Evolutionary conservation across 2,888 invertebrate genomes (phyloP).

Genomic region (Seira sanloemensis): DNA sequence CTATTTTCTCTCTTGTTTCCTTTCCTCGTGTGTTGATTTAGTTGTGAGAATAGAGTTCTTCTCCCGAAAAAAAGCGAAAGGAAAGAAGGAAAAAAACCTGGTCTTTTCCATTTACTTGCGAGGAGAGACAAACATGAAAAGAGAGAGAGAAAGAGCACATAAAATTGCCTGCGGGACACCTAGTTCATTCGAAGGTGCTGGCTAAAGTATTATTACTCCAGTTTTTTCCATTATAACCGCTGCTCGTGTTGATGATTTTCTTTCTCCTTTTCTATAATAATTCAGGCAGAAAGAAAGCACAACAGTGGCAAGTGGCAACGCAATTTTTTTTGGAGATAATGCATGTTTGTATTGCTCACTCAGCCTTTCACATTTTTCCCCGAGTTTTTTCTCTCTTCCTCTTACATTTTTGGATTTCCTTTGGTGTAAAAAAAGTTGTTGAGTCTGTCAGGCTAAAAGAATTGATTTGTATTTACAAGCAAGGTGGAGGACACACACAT

Average conservation of each 20-base stretch:
- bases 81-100: neutral
- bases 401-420: neutral
- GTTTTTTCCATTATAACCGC: neutral
- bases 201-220: neutral
- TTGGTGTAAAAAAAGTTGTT: conserved; percentile 38
- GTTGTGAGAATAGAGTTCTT: no score
- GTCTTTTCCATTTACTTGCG: neutral
- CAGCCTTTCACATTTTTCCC: neutral
- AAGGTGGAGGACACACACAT: conserved; percentile 24
- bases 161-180: conserved; percentile 56
- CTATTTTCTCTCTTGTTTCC: conserved; percentile 4
- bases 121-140: neutral
- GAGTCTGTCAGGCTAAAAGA: conserved; percentile 9
- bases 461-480: conserved; percentile 28
- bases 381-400: neutral
- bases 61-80: no score
- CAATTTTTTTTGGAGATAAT: neutral
- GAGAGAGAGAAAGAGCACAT: conserved; percentile 29
- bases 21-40: conserved; percentile 29
- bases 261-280: neutral
- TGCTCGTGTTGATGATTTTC: neutral
- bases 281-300: neutral
- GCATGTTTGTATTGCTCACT: neutral
- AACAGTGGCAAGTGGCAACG: neutral
- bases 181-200: neutral